A percentile compares a stretch with the other conserved stretches of the same genome.
These are phyloP conservation scores for Strix aluco DNA, from an alignment of 2,113 vertebrate species.

Conservation along the genomic window DNA sequence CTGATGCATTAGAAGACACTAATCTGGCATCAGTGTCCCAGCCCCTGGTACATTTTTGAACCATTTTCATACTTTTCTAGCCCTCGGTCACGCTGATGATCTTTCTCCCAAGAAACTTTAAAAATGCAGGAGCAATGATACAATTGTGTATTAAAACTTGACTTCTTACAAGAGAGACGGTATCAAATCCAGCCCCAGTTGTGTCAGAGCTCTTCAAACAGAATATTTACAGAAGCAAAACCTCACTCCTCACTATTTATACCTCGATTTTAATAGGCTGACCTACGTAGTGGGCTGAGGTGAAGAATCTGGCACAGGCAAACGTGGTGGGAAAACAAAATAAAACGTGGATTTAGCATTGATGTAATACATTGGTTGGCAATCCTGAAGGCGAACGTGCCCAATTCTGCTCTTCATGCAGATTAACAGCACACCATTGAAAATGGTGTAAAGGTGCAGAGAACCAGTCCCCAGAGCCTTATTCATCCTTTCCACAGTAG, in stretches of 20 bases:
- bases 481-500: background rate
- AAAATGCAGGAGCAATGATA: background rate
- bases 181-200: constrained; percentile 18
- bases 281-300: background rate
- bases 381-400: background rate
- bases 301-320: background rate
- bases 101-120: background rate
- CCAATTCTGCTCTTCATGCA: background rate
- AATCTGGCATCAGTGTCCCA: background rate
- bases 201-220: constrained; percentile 51
- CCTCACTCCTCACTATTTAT: constrained; percentile 6
- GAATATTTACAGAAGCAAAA: constrained; percentile 14
- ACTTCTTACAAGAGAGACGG: background rate
- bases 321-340: background rate
- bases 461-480: background rate
- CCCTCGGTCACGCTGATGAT: background rate
- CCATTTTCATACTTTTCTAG: background rate
- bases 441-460: background rate
- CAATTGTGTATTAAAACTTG: background rate
- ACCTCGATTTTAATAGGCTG: constrained; percentile 10
- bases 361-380: background rate
- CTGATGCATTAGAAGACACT: background rate
- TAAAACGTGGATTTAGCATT: background rate
- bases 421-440: background rate
- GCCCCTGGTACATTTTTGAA: background rate